Conservation (phyloP, 2,797 vertebrate genomes). For the Microcaecilia unicolor region DNA sequence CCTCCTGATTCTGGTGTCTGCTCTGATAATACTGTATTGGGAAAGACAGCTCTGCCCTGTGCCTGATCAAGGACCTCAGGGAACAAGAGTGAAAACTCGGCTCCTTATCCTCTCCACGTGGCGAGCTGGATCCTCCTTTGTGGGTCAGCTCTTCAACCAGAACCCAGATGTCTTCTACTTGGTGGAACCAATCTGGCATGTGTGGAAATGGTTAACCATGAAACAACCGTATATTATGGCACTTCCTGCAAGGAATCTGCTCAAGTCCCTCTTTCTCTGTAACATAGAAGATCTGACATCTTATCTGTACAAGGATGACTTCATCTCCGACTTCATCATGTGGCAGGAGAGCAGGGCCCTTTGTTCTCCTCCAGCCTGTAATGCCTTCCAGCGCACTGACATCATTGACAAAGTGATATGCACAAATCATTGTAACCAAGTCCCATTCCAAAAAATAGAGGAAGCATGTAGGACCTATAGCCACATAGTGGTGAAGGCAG, state of each 20-base stretch:
- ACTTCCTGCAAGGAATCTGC: conserved; percentile 77
- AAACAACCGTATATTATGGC: too few species aligned
- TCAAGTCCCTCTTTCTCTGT: conserved; percentile 72
- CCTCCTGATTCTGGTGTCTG: too few species aligned
- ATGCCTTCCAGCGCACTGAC: conserved; percentile 40
- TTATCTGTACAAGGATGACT: conserved; percentile 60
- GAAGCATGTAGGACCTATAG: too few species aligned
- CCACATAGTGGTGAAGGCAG: conserved; percentile 80
- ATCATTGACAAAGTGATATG: conserved; percentile 61
- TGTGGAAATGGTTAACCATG: conserved; percentile 69
- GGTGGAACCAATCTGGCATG: conserved; percentile 90
- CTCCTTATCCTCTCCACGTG: conserved; percentile 84
- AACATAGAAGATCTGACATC: conserved; percentile 83
- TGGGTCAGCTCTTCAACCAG: too few species aligned
- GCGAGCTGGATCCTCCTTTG: conserved; percentile 89
- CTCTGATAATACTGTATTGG: too few species aligned
- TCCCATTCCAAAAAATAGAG: conserved; percentile 54
- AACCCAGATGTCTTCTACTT: conserved; percentile 88
- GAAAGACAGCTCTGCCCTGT: too few species aligned
- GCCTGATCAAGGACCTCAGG: too few species aligned
- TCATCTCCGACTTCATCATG: conserved; percentile 71
- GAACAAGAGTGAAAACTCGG: too few species aligned
- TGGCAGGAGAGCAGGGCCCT: conserved; percentile 84
- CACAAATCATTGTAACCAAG: conserved; percentile 37
- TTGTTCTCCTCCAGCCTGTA: too few species aligned